These are phyloP conservation scores for Pollenia angustigena DNA, from an alignment of 2,888 invertebrate genomes.

Conservation along the genomic window DNA sequence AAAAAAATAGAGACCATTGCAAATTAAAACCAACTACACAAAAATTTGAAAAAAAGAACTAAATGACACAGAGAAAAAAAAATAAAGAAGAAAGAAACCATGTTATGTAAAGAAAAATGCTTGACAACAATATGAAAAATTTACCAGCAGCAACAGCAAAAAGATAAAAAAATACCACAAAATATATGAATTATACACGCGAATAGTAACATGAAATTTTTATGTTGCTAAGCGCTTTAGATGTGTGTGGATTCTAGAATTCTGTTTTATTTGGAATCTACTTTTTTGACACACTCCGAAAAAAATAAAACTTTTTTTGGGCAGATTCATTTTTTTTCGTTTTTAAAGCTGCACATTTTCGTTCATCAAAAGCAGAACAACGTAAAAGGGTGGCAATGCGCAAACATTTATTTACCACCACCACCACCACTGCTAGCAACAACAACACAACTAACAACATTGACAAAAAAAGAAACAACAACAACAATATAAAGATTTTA, in stretches of 20 bases:
- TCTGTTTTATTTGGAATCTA: slow-evolving; percentile 14
- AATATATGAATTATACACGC: slow-evolving; percentile 60
- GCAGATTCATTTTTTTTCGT: slow-evolving; percentile 31
- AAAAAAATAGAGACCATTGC: slow-evolving; percentile 6
- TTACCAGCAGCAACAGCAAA: slow-evolving; percentile 8
- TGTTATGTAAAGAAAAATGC: slow-evolving; percentile 55
- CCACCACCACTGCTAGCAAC: slow-evolving; percentile 27
- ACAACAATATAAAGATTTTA: slow-evolving; percentile 41
- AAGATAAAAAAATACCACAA: slow-evolving; percentile 5
- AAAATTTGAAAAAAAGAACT: slow-evolving; percentile 4
- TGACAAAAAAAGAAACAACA: not conserved
- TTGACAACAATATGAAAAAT: slow-evolving; percentile 66
- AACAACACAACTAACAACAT: slow-evolving; percentile 7
- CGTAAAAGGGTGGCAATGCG: slow-evolving; percentile 66
- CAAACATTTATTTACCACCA: slow-evolving; percentile 67
- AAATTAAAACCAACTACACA: slow-evolving; percentile 40
- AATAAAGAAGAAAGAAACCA: slow-evolving; percentile 14
- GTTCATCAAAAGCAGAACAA: slow-evolving; percentile 41
- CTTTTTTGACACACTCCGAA: slow-evolving; percentile 44
- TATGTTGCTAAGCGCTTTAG: slow-evolving; percentile 70
- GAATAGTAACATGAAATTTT: slow-evolving; percentile 54
- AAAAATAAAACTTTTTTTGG: slow-evolving; percentile 31
- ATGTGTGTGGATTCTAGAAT: slow-evolving; percentile 39
- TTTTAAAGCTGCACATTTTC: slow-evolving; percentile 55
- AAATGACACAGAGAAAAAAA: slow-evolving; percentile 26